phyloP scores from a whole-genome alignment of 2,113 vertebrate genomes.

The Tympanuchus pallidicinctus region DNA sequence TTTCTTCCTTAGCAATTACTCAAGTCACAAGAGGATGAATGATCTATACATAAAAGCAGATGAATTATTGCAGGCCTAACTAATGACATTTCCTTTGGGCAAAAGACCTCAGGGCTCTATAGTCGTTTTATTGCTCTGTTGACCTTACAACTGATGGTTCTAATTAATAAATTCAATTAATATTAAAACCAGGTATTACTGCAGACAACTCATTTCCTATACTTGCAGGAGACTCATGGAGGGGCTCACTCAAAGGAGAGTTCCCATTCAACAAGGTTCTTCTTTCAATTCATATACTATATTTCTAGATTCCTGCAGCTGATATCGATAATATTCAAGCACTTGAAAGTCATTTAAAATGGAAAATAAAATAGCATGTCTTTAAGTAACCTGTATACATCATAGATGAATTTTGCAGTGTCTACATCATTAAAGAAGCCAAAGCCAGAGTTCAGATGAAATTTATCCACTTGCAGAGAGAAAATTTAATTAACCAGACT shows the following conservation, averaged over 20 bases:
- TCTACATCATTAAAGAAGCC: not conserved
- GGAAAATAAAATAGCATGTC: not conserved
- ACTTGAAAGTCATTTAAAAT: not conserved
- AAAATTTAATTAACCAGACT: not conserved
- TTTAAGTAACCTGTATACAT: not conserved
- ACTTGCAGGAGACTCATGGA: not conserved
- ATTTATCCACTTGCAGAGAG: not conserved
- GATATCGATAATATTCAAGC: not conserved
- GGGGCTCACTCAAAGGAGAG: not conserved
- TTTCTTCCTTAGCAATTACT: not conserved
- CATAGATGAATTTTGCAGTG: not conserved
- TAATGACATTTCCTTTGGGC: constrained; percentile 13
- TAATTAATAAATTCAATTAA: constrained; percentile 56
- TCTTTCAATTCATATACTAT: not conserved
- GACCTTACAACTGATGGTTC: not conserved
- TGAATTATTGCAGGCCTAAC: constrained; percentile 4
- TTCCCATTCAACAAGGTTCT: not conserved
- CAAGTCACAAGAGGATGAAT: not conserved
- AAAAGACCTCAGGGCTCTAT: not conserved
- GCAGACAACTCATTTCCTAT: constrained; percentile 6
- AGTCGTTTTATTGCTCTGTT: constrained; percentile 36
- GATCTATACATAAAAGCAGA: not conserved
- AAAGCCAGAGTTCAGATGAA: not conserved
- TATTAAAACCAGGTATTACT: constrained; percentile 43
- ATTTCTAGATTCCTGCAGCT: not conserved